Percentiles rank a stretch among this genome's conserved stretches.
These are phyloP conservation scores for Hermodice carunculata DNA, from an alignment of 2,888 invertebrate genomes.

Conservation along the genomic window DNA sequence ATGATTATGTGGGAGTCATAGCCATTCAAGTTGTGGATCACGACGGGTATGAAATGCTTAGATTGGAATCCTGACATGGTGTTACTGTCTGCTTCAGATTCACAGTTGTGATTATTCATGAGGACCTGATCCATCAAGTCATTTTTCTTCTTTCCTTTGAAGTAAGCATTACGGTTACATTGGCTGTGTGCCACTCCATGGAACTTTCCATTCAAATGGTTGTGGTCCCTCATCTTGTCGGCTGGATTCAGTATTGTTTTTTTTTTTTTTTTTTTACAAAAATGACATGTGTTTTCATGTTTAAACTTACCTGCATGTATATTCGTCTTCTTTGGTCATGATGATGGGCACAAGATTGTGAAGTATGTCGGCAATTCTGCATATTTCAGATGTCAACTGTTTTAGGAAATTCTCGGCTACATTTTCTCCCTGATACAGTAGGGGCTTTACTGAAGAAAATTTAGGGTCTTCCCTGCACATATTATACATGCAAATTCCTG, in stretches of 20 bases:
- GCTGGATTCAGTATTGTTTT: no score
- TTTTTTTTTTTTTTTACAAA: not conserved
- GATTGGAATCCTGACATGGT: no score
- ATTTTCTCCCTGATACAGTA: constrained; percentile 23
- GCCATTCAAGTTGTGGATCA: constrained; percentile 13
- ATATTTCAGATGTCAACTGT: not conserved
- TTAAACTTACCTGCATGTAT: not conserved
- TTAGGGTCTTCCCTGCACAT: no score
- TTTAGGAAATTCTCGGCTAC: constrained; percentile 13
- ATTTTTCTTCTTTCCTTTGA: no score
- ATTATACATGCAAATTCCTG: no score
- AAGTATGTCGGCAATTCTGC: not conserved
- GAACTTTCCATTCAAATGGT: constrained; percentile 26
- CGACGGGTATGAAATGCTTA: constrained; percentile 5
- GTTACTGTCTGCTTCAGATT: no score
- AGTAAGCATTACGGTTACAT: constrained; percentile 2
- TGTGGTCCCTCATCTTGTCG: constrained; percentile 25
- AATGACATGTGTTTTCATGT: not conserved
- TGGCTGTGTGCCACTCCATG: constrained; percentile 32
- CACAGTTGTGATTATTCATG: no score
- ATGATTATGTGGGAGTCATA: constrained; percentile 19
- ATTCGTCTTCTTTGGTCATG: not conserved
- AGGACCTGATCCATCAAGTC: no score
- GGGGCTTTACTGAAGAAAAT: no score
- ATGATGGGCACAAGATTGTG: no score